Conservation (phyloP, 2,888 invertebrate genomes). For the Aleiodes testaceus region DNA sequence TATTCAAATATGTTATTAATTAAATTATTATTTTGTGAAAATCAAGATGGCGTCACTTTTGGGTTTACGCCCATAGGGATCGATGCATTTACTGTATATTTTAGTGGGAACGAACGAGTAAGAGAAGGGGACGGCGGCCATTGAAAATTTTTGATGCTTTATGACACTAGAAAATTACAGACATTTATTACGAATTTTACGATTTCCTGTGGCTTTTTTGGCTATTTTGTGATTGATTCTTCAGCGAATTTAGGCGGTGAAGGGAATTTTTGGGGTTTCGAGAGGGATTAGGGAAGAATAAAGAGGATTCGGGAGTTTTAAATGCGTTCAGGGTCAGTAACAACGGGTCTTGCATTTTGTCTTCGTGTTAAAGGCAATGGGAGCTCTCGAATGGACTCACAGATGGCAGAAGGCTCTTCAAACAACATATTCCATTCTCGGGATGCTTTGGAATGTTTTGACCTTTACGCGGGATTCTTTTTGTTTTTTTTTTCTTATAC, state of each 20-base stretch:
- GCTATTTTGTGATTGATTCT: conserved; percentile 21
- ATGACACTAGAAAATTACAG: not conserved
- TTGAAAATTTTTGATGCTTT: conserved; percentile 15
- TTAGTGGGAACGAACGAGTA: not conserved
- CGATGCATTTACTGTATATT: conserved; percentile 47
- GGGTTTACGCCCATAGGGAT: conserved; percentile 57
- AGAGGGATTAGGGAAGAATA: conserved; percentile 30
- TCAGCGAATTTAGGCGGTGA: conserved; percentile 19
- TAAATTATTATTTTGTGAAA: conserved; percentile 48
- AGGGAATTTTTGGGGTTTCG: not conserved
- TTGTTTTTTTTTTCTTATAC: not conserved
- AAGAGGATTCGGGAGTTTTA: conserved; percentile 56
- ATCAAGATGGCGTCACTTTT: conserved; percentile 68
- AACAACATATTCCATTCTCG: conserved; percentile 53
- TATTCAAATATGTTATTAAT: conserved; percentile 60
- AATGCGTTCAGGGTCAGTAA: not conserved
- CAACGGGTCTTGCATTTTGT: not conserved
- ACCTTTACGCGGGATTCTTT: conserved; percentile 54
- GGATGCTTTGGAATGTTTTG: conserved; percentile 34
- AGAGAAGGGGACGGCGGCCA: conserved; percentile 12
- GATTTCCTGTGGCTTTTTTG: conserved; percentile 2
- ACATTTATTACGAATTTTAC: not conserved
- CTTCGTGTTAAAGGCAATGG: not conserved
- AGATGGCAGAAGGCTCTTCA: conserved; percentile 66
- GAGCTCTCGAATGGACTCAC: conserved; percentile 56